Evolutionary conservation across 2,113 vertebrate genomes (phyloP), one percentile per base, ranked within the genome.

Genomic region (pig (Sus scrofa)): DNA sequence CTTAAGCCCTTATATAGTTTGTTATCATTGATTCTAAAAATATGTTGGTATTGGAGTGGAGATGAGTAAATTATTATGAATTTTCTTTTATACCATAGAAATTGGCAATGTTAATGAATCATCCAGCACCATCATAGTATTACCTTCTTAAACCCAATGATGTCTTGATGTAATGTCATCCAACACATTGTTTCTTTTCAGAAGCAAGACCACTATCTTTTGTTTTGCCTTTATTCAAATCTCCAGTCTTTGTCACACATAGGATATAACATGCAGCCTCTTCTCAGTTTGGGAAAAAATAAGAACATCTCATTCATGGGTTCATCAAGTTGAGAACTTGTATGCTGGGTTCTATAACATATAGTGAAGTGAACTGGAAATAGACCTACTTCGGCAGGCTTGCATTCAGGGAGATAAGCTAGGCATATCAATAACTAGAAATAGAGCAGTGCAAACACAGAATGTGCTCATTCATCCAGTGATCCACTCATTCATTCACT

Each of bases 51-150:
- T 82, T 94, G 7, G 56, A 6, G 1, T 71, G 7, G 7, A 2
- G 6, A 32, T 81, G 74, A 58, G 13, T 65, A 74, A 74, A 56
- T 11, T 32, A 62, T 8, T 73, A 3, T 63, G 39, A 11, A 19
- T 86, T 79, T 95, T 79, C 52, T 89, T 68, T 92, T 70, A 78
- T 63, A 56, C 3, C 8, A 77, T 8, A 81, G 58, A 95, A 83
- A 95, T 95, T 79, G 15, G 56, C 8, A 89, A 6, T 71, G 44
- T 67, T 30, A 52, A 15, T 75, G 27, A 94, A 86, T 93, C 32
- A 27, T 71, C 70, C 54, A 74, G 8, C 10, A 32, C 26, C 74
- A 73, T 81, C 6, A 32, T 79, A 52, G 32, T 77, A 70, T 60
- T 88, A 37, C 63, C 67, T 67, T 18, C 1, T 0, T 24, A 92